Evolutionary conservation across 2,888 invertebrate species (phyloP).

Genomic region (Ophion slaviceki): DNA sequence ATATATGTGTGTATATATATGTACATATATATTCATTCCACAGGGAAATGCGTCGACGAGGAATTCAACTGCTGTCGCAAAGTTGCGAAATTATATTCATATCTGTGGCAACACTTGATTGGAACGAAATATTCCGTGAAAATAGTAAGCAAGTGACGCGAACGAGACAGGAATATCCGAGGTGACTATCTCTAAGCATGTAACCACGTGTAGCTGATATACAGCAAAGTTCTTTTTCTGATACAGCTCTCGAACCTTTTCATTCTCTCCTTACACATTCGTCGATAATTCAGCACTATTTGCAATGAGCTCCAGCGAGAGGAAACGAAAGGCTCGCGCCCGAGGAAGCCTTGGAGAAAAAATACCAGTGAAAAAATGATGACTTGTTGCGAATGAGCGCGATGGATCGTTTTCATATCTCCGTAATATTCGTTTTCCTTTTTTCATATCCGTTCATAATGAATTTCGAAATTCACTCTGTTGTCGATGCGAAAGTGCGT

Average conservation of each 20-base stretch:
- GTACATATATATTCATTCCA: background rate
- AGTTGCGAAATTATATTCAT: background rate
- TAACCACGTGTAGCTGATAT: background rate
- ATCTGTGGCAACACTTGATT: background rate
- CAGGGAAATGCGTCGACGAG: background rate
- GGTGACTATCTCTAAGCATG: too few relatives aligned
- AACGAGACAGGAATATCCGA: background rate
- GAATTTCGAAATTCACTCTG: background rate
- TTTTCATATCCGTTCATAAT: background rate
- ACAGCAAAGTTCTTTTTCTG: background rate
- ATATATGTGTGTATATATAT: background rate
- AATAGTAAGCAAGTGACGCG: background rate
- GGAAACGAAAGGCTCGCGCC: background rate
- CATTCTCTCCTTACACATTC: background rate
- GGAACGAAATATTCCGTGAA: background rate
- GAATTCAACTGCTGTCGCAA: background rate
- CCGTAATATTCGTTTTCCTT: background rate
- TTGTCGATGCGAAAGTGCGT: background rate
- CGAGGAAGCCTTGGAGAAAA: background rate
- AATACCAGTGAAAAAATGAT: background rate
- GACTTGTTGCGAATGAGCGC: background rate
- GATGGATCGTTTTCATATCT: background rate
- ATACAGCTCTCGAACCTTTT: background rate
- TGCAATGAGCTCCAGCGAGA: background rate
- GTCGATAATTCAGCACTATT: background rate